Evolutionary conservation across 2,113 vertebrate species (phyloP), one percentile per base, ranked within the genome.

Genomic region (Nerophis lumbriciformis): DNA sequence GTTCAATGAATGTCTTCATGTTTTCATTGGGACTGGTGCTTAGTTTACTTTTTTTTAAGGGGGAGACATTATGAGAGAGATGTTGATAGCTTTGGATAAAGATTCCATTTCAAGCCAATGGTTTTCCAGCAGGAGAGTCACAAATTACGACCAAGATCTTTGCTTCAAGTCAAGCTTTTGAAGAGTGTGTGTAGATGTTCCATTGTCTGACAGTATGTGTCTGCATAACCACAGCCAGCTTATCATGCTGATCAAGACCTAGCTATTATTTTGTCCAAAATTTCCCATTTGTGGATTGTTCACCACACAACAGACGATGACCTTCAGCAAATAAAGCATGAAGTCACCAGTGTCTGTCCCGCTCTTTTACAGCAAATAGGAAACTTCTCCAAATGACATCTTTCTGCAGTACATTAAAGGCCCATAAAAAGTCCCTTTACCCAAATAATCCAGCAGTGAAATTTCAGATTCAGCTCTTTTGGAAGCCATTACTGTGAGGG

Each of bases 21-120:
- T 72, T 50, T 13, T 53, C 66, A 21, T 56, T 48, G 68, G 42
- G 50, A 65, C 68, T 57, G 50, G 63, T 53, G 63, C 57, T 70
- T 28, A 28, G 28, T 28, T 28, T n/a, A n/a, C n/a, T 47, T 44
- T 72, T 83, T 76, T 74, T 69, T 83, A 74, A 70, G 66, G 39
- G 68, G 50, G 16, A 50, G 69, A 75, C 78, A 75, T 88, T 81
- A 80, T 52, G 35, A 58, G 63, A 48, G 68, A 78, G 76, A 71
- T 21, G 39, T 38, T 66, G 71, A 78, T 68, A 64, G 51, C 67
- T 39, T 60, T 47, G 70, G 66, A 70, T 69, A 68, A 81, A 66
- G 65, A 77, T 70, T 82, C 66, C 59, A 73, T 80, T 78, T 76
- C 67, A 80, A 75, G 21, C 63, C 69, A 77, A 77, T 6, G 55